A percentile compares a stretch with the other conserved stretches of the same genome.
Conservation (phyloP, 2,797 vertebrate species). For the Bovichtus variegatus region DNA sequence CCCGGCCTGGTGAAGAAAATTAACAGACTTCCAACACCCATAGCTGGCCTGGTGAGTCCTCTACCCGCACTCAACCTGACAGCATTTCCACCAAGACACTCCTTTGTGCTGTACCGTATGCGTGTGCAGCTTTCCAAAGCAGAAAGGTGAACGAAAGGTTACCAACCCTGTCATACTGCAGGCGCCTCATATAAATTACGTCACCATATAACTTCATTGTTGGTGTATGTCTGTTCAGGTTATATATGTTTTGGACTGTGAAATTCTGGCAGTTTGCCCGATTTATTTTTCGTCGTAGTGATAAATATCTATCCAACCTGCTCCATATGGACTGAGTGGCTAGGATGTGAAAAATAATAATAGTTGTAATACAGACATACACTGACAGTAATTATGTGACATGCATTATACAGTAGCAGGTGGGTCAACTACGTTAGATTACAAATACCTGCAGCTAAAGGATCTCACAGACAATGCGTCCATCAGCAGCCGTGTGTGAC, state of each 20-base stretch:
- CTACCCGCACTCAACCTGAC: not conserved
- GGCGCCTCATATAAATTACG: not conserved
- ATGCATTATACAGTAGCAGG: not conserved
- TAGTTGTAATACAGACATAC: not conserved
- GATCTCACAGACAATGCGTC: conserved; percentile 23
- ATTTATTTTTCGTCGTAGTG: not conserved
- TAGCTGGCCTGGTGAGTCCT: conserved; percentile 95
- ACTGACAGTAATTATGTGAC: not conserved
- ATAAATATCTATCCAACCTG: not conserved
- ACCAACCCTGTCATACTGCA: not conserved
- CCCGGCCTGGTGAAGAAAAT: conserved; percentile 97
- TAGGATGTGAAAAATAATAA: not conserved
- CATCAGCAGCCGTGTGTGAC: conserved; percentile 33
- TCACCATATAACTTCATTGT: not conserved
- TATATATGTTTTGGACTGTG: not conserved
- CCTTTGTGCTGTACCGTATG: not conserved
- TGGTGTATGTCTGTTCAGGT: not conserved
- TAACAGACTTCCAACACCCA: conserved; percentile 94
- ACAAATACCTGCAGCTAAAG: conserved; percentile 8
- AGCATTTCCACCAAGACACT: not conserved
- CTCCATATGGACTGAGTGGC: not conserved
- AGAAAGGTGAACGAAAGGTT: not conserved
- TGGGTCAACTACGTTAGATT: conserved; percentile 22
- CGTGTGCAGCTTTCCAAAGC: not conserved
- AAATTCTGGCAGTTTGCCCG: not conserved